These are phyloP conservation scores for Acropternis orthonyx DNA, from an alignment of 2,797 vertebrate genomes.

Conservation along the genomic window DNA sequence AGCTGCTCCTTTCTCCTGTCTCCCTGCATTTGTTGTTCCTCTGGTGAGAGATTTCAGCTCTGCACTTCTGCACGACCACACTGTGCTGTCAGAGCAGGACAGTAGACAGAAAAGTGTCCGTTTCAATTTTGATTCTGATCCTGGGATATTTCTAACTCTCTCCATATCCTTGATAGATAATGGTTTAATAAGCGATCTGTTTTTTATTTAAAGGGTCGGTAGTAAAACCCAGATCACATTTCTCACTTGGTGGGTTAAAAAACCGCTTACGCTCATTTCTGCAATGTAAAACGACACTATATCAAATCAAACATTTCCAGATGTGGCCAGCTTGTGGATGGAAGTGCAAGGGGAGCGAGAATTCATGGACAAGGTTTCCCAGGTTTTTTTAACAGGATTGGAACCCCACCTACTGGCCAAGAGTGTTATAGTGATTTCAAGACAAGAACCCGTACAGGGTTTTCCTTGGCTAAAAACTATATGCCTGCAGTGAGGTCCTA, in stretches of 20 bases:
- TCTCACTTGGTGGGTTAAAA: conserved; percentile 89
- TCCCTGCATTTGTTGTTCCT: not conserved
- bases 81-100: not conserved
- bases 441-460: not conserved
- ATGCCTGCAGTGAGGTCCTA: fast-evolving
- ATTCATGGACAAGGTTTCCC: conserved; percentile 17
- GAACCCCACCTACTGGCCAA: conserved; percentile 88
- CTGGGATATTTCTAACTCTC: conserved; percentile 60
- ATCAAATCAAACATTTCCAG: conserved; percentile 99
- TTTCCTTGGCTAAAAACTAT: not conserved
- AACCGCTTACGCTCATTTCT: conserved; percentile 95
- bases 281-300: conserved; percentile 99
- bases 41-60: not conserved
- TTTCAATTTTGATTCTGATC: conserved; percentile 49
- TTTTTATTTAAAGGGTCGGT: conserved; percentile 89
- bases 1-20: not conserved
- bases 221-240: conserved; percentile 91
- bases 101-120: conserved; percentile 62
- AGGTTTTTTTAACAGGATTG: conserved; percentile 69
- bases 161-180: conserved; percentile 82
- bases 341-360: not conserved
- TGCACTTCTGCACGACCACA: not conserved
- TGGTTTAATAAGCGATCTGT: conserved; percentile 88
- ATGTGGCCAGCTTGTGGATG: conserved; percentile 85
- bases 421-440: not conserved